phyloP scores from a whole-genome alignment of 92 coral and sea anemone species.

The Siderastrea radians region DNA sequence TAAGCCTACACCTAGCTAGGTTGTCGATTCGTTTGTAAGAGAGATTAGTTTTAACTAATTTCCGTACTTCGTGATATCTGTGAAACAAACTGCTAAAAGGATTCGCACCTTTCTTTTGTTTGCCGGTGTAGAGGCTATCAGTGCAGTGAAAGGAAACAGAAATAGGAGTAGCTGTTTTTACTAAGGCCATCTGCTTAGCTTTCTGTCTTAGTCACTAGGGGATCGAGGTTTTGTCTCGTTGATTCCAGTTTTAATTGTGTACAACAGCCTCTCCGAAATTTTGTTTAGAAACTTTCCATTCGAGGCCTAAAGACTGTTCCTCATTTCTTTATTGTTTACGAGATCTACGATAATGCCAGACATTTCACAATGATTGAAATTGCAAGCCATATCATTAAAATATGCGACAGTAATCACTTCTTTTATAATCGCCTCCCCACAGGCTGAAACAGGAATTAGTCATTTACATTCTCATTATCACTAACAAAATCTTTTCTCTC shows the following conservation, averaged over 20 bases:
- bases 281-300: neutral
- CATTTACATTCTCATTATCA: slow-evolving; percentile 9
- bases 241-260: neutral
- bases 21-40: neutral
- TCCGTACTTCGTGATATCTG: neutral
- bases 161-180: neutral
- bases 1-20: slow-evolving; percentile 17
- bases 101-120: slow-evolving; percentile 26
- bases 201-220: neutral
- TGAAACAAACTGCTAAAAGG: slow-evolving; percentile 33
- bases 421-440: slow-evolving; percentile 33
- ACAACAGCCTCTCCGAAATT: neutral
- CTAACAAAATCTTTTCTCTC: slow-evolving; percentile 3
- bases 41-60: slow-evolving; percentile 34
- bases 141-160: neutral
- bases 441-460: neutral
- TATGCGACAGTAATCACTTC: slow-evolving; percentile 26
- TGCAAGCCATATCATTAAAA: slow-evolving; percentile 10
- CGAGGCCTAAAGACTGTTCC: neutral
- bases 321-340: neutral
- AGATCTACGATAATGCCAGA: neutral
- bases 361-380: slow-evolving; percentile 4
- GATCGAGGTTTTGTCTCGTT: neutral
- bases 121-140: neutral
- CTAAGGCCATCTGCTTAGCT: neutral